A percentile compares a stretch with the other conserved stretches of the same genome.
phyloP scores from a whole-genome alignment of 2,113 vertebrate species.

The Phrynosoma blainvillii region DNA sequence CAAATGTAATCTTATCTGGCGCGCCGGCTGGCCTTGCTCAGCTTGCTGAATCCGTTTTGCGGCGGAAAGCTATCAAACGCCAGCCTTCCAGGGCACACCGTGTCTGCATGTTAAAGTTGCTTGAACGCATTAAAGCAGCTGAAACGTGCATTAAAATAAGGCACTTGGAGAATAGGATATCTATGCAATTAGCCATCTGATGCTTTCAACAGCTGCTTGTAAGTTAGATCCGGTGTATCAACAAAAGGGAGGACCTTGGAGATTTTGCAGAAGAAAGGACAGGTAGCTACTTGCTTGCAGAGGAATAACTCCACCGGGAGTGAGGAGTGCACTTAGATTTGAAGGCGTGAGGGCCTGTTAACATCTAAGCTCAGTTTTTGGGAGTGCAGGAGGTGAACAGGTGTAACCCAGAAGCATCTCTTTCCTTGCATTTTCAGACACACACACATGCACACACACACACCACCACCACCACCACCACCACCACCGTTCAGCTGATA shows the following conservation, averaged over 20 bases:
- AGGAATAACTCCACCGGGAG: accelerated
- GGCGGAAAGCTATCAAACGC: constrained; percentile 33
- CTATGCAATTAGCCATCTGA: not conserved
- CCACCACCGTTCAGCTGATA: not conserved
- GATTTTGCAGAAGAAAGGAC: not conserved
- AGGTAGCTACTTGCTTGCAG: not conserved
- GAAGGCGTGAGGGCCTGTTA: accelerated
- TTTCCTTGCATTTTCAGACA: not conserved
- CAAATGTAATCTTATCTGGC: constrained; percentile 54
- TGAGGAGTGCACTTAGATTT: not conserved
- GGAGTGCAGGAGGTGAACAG: not conserved
- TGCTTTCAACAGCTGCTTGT: constrained; percentile 46
- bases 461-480: not conserved
- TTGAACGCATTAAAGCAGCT: constrained; percentile 28
- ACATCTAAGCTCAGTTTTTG: accelerated
- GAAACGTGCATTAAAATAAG: constrained; percentile 17
- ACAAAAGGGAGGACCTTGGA: not conserved
- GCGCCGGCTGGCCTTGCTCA: constrained; percentile 42
- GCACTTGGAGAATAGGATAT: constrained; percentile 23
- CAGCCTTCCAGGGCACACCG: constrained; percentile 30
- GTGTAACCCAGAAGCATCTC: not conserved
- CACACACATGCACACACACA: too few relatives aligned
- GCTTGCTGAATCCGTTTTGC: not conserved
- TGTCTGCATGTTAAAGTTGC: constrained; percentile 20
- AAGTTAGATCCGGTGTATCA: accelerated